phyloP scores from a whole-genome alignment of 2,797 vertebrate species.

The Premnoplex brunnescens region DNA sequence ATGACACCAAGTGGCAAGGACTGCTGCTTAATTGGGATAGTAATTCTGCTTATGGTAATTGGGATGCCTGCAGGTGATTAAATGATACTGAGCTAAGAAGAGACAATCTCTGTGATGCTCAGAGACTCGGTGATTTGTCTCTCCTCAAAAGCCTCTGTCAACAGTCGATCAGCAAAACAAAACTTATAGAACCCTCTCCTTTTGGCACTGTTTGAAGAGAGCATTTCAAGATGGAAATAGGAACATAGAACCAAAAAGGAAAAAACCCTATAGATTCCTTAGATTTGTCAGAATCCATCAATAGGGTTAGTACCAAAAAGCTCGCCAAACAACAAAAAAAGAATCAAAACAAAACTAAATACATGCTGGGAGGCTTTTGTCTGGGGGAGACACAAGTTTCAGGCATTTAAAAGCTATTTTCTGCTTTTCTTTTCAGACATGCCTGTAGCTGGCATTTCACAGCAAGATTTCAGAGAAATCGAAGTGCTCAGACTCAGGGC shows the following conservation, averaged over 20 bases:
- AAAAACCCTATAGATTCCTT: not conserved
- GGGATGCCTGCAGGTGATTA: conserved; percentile 73
- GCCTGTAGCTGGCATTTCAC: not conserved
- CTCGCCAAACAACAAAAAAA: not conserved
- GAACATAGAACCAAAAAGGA: not conserved
- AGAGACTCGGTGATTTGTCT: conserved; percentile 57
- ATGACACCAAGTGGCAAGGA: conserved; percentile 69
- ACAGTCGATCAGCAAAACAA: conserved; percentile 47
- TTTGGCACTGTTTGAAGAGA: not conserved
- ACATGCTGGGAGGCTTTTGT: not conserved
- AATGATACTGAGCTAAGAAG: conserved; percentile 53
- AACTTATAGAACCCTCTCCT: conserved; percentile 5
- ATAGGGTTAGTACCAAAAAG: not conserved
- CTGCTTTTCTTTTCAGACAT: not conserved
- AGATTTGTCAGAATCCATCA: not conserved
- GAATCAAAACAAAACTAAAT: not conserved
- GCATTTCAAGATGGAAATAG: not conserved
- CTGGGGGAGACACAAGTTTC: not conserved
- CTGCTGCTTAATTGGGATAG: conserved; percentile 72
- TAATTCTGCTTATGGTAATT: conserved; percentile 74
- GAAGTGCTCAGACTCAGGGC: not conserved
- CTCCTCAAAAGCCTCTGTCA: conserved; percentile 60
- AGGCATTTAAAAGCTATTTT: not conserved
- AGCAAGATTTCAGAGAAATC: not conserved
- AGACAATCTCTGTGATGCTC: conserved; percentile 44